Conservation (phyloP, 2,113 vertebrate genomes). For the Girardinichthys multiradiatus region DNA sequence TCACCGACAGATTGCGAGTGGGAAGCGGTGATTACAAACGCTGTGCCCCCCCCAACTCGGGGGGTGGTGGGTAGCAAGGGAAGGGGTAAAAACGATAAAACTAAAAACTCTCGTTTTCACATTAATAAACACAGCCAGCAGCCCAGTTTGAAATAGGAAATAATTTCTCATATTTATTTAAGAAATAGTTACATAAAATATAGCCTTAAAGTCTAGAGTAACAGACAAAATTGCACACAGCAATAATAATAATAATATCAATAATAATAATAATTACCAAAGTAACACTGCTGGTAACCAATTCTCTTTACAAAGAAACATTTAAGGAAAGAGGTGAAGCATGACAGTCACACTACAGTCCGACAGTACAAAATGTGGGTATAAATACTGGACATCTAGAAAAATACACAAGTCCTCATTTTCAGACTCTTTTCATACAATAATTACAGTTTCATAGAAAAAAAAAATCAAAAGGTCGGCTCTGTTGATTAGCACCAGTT, state of each 20-base stretch:
- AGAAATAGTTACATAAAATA: conserved; percentile 82
- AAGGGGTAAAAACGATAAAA: not conserved
- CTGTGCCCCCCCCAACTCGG: not conserved
- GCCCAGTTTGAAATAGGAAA: conserved; percentile 68
- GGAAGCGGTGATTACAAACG: conserved; percentile 30
- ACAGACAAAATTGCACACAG: conserved; percentile 85
- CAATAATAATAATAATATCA: conserved; percentile 67
- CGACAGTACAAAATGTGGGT: conserved; percentile 89
- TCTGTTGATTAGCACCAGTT: conserved; percentile 82
- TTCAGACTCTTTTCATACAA: conserved; percentile 87
- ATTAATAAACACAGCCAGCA: conserved; percentile 5
- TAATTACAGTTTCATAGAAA: conserved; percentile 87
- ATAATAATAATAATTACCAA: conserved; percentile 70
- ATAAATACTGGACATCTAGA: conserved; percentile 95
- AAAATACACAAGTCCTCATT: conserved; percentile 89
- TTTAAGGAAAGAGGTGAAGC: conserved; percentile 82
- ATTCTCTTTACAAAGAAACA: conserved; percentile 78
- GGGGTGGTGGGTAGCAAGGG: not conserved
- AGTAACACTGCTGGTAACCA: conserved; percentile 86
- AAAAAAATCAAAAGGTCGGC: conserved; percentile 67
- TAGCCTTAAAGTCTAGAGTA: conserved; percentile 81
- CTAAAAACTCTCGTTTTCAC: not conserved
- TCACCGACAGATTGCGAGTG: conserved; percentile 23
- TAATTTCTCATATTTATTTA: conserved; percentile 80
- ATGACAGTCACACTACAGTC: conserved; percentile 84